Percentiles rank a stretch among this genome's conserved stretches.
phyloP scores from a whole-genome alignment of 2,113 vertebrate species.

The Australoheros scitulus region DNA sequence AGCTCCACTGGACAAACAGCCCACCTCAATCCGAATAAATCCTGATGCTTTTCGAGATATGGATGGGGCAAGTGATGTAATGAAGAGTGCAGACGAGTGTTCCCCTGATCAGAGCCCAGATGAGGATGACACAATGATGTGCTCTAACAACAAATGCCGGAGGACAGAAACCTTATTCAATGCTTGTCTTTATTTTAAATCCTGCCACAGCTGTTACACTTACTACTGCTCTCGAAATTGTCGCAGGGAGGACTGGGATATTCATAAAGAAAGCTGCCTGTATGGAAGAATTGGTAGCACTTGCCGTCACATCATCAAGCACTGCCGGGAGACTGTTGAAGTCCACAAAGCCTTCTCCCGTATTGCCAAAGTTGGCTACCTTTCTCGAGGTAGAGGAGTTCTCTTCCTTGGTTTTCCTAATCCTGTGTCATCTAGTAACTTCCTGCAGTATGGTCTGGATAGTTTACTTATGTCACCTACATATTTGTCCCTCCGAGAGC shows the following conservation, averaged over 20 bases:
- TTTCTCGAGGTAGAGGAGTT: conserved; percentile 93
- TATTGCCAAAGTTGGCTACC: conserved; percentile 95
- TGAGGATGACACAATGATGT: conserved; percentile 96
- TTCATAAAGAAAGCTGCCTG: conserved; percentile 94
- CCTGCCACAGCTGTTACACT: conserved; percentile 98
- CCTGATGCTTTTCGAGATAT: conserved; percentile 69
- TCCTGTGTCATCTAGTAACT: conserved; percentile 88
- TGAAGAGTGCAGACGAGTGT: conserved; percentile 82
- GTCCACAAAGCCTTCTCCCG: conserved; percentile 97
- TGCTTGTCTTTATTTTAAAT: conserved; percentile 98
- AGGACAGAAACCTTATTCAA: conserved; percentile 95
- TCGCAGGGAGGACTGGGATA: conserved; percentile 94
- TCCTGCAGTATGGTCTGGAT: conserved; percentile 92
- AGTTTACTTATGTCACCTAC: conserved; percentile 94
- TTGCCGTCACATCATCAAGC: conserved; percentile 93
- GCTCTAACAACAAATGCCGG: conserved; percentile 94
- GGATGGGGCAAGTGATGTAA: conserved; percentile 73
- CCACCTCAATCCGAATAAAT: conserved; percentile 81
- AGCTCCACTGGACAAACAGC: conserved; percentile 85
- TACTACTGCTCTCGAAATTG: conserved; percentile 98
- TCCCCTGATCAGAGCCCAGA: conserved; percentile 93
- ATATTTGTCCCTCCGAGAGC: conserved; percentile 93
- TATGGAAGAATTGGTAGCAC: conserved; percentile 91
- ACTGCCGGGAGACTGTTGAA: conserved; percentile 90
- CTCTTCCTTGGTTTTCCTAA: conserved; percentile 97